Conservation (phyloP, 2,797 vertebrate genomes). For the Austrolebias charrua region DNA sequence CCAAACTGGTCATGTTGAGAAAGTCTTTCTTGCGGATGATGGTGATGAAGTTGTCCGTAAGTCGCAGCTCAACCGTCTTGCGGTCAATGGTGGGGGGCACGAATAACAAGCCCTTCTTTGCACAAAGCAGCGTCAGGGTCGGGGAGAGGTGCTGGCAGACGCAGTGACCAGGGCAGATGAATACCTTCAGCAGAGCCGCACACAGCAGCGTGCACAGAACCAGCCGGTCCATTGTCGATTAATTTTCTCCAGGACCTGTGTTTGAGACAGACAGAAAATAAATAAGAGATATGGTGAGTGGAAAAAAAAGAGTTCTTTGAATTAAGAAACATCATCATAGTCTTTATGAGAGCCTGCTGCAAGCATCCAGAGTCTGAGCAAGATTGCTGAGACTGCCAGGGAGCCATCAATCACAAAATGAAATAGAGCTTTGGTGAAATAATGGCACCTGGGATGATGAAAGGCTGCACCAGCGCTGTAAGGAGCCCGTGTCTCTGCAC, state of each 20-base stretch:
- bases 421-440: conserved; percentile 70
- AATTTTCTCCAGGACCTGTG: conserved; percentile 72
- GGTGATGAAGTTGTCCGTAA: conserved; percentile 97
- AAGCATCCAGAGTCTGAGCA: conserved; percentile 49
- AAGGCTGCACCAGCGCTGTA: conserved; percentile 54
- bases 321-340: conserved; percentile 53
- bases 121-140: conserved; percentile 91
- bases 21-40: conserved; percentile 90
- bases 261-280: conserved; percentile 48
- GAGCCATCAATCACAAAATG: conserved; percentile 70
- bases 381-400: conserved; percentile 60
- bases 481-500: conserved; percentile 48
- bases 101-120: conserved; percentile 93
- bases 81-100: conserved; percentile 92
- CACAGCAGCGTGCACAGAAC: conserved; percentile 85
- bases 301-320: conserved; percentile 35
- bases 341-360: conserved; percentile 48
- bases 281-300: conserved; percentile 29
- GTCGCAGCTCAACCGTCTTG: conserved; percentile 91
- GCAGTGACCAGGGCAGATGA: conserved; percentile 92
- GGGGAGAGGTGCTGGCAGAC: conserved; percentile 95
- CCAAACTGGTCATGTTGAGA: conserved; percentile 94
- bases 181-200: conserved; percentile 73
- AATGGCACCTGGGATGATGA: conserved; percentile 71
- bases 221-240: conserved; percentile 83